Evolutionary conservation across 35 echinoderm and acorn worm genomes (phyloP), one percentile per base, ranked within the genome.

Genomic region (Heliocidaris tuberculata): DNA sequence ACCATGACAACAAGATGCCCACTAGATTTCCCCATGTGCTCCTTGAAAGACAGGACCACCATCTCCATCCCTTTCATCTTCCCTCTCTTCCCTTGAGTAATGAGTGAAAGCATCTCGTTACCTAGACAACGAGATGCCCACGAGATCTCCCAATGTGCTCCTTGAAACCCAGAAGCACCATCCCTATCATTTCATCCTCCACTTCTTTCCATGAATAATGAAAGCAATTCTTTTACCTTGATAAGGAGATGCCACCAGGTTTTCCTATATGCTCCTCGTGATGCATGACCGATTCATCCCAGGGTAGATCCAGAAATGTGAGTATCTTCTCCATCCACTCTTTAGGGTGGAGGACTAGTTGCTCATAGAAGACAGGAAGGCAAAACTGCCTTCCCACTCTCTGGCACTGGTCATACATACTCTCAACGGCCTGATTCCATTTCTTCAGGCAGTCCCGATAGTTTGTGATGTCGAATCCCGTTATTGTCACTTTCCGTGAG

Each of bases 361-460:
- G 97, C 93, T 99, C 98, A 88, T 99, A 99, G 50, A 89, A 97
- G 1, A 99, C 98, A 4, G 96, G 98, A 48, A 96, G 85, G 85
- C 98, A 99, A 48, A 85, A 94, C 13, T 65, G 32, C 24, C 93
- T 89, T n/a, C 98, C 98, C 31, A 97, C 96, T 29, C 91, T 48
- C 86, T 96, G 17, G 65, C 98, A 99, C 71, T 99, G 98, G 32
- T 96, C 92, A 59, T 99, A 97, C 98, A 99, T 99, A 24, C 95
- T 97, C 95, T 97, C 97, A 48, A 99, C 90, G 0, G 96, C 98
- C 61, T 94, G 85, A 93, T 99, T 99, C 98, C 98, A 99, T 71
- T 99, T 99, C 13, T 96, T 97, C 52, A 99, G 85, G 85, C 98
- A 99, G 50, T 99, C 98, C 13, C 96, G 59, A 60, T 97, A 99